Conservation (phyloP, 2,888 invertebrate genomes). For the Tridacna gigas region DNA sequence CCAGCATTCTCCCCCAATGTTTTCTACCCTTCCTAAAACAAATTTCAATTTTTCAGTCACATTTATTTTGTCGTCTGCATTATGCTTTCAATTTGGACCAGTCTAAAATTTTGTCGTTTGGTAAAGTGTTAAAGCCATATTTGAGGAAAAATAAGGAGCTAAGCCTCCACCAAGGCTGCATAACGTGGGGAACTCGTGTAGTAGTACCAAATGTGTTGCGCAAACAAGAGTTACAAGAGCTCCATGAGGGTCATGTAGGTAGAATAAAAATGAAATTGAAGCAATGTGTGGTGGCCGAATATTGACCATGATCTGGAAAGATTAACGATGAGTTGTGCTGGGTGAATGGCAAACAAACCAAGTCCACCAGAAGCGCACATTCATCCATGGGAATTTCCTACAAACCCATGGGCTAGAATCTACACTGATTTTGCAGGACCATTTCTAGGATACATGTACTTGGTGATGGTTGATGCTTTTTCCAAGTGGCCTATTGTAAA, state of each 20-base stretch:
- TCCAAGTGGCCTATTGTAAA: slow-evolving; percentile 85
- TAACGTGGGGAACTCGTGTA: slow-evolving; percentile 58
- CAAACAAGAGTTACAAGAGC: slow-evolving; percentile 58
- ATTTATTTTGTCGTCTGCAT: too few relatives aligned
- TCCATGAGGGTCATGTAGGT: slow-evolving; percentile 76
- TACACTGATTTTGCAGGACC: slow-evolving; percentile 85
- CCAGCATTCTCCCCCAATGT: too few relatives aligned
- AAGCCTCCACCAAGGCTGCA: slow-evolving; percentile 13
- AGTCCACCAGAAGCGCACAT: slow-evolving; percentile 65
- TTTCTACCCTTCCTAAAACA: too few relatives aligned
- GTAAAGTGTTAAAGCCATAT: too few relatives aligned
- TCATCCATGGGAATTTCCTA: slow-evolving; percentile 75
- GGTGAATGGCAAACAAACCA: slow-evolving; percentile 49
- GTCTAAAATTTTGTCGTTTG: too few relatives aligned
- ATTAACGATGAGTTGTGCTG: slow-evolving; percentile 56
- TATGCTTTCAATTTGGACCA: too few relatives aligned
- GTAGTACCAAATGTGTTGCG: slow-evolving; percentile 70
- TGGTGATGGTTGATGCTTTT: slow-evolving; percentile 83
- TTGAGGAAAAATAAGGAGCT: too few relatives aligned
- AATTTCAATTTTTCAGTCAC: too few relatives aligned
- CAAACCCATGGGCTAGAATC: slow-evolving; percentile 81
- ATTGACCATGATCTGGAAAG: slow-evolving; percentile 67
- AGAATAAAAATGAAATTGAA: slow-evolving; percentile 74
- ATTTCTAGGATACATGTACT: slow-evolving; percentile 69
- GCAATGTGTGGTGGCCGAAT: slow-evolving; percentile 75